A percentile compares a stretch with the other conserved stretches of the same genome.
Conservation (phyloP, 1,140 invertebrate species). For the Penaeus chinensis region DNA sequence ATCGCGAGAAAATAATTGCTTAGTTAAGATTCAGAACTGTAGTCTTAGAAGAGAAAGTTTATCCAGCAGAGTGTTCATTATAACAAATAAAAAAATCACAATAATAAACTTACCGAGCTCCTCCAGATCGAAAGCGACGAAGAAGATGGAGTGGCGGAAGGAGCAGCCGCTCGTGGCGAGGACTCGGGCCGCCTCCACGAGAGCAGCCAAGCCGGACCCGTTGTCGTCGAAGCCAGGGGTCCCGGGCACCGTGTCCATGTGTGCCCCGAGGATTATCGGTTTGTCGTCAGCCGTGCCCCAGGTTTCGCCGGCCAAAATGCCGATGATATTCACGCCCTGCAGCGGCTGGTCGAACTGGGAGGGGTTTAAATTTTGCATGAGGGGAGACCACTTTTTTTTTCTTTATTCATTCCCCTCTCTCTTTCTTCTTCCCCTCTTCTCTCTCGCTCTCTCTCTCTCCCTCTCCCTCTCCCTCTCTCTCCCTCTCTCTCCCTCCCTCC, state of each 20-base stretch:
- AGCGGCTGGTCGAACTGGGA: constrained; percentile 46
- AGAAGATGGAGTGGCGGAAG: constrained; percentile 67
- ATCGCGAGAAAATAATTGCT: too few relatives aligned
- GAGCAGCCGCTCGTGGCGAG: constrained; percentile 66
- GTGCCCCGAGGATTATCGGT: constrained; percentile 69
- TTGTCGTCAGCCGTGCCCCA: constrained; percentile 67
- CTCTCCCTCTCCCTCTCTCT: too few relatives aligned
- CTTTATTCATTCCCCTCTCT: too few relatives aligned
- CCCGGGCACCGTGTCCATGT: constrained; percentile 68
- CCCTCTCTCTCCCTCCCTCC: background rate
- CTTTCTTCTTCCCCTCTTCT: too few relatives aligned
- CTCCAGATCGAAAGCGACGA: constrained; percentile 70
- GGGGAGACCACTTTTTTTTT: too few relatives aligned
- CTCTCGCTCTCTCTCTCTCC: too few relatives aligned
- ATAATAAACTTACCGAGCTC: constrained; percentile 64
- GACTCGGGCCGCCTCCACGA: constrained; percentile 68
- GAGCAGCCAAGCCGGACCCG: constrained; percentile 68
- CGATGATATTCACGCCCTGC: constrained; percentile 68
- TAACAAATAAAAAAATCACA: constrained; percentile 13
- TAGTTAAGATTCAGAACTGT: too few relatives aligned
- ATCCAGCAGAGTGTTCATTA: background rate
- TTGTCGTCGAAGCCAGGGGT: constrained; percentile 69
- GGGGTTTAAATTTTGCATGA: too few relatives aligned
- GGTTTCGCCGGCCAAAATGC: constrained; percentile 66
- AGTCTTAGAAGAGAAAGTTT: too few relatives aligned